Conservation (phyloP, 2,797 vertebrate species). For the Pygocentrus nattereri region DNA sequence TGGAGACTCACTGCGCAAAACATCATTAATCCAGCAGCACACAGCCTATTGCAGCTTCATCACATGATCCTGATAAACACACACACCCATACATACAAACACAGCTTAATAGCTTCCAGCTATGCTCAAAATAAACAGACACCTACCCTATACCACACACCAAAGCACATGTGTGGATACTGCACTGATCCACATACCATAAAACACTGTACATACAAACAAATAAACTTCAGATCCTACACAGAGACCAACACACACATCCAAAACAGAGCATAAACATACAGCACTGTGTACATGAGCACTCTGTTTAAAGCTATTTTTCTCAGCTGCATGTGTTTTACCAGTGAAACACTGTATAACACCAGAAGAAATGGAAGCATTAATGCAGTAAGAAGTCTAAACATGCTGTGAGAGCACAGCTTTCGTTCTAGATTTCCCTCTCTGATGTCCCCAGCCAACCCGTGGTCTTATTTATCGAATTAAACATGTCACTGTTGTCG, state of each 20-base stretch:
- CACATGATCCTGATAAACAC: background rate
- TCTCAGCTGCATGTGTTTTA: too few species aligned
- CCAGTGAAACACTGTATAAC: too few species aligned
- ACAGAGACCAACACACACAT: background rate
- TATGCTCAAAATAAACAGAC: constrained; percentile 1
- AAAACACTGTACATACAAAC: background rate
- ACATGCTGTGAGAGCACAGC: too few species aligned
- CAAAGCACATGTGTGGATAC: background rate
- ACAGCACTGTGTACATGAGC: too few species aligned
- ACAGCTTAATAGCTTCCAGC: background rate
- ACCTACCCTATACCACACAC: background rate
- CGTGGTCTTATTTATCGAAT: too few species aligned
- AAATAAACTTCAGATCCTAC: background rate
- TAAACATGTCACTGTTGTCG: too few species aligned
- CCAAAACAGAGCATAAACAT: too few species aligned
- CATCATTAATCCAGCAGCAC: constrained; percentile 48
- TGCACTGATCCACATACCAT: background rate
- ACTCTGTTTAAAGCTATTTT: too few species aligned
- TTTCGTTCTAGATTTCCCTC: too few species aligned
- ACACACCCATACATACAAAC: constrained; percentile 1
- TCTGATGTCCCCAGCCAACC: too few species aligned
- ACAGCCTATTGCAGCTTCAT: constrained; percentile 20
- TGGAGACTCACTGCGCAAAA: constrained; percentile 43
- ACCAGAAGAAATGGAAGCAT: too few species aligned
- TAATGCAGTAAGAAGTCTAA: too few species aligned